Evolutionary conservation across 2,797 vertebrate species (phyloP).

Genomic region (Yasuhikotakia modesta): DNA sequence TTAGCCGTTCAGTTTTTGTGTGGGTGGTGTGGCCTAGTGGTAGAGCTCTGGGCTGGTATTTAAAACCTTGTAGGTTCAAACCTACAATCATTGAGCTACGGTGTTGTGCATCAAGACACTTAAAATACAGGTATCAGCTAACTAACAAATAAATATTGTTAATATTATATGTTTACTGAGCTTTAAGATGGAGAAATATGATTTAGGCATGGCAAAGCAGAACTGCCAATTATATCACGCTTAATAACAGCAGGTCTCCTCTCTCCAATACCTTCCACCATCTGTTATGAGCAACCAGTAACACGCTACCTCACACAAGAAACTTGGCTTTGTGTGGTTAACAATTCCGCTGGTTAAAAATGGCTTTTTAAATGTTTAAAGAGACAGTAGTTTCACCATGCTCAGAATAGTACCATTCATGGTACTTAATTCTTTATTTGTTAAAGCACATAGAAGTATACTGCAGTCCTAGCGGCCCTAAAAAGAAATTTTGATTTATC

Average conservation of each 20-base stretch:
- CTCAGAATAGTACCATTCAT: neutral
- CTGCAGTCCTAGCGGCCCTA: no score
- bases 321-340: neutral
- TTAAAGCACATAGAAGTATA: no score
- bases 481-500: no score
- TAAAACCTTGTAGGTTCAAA: no score
- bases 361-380: neutral
- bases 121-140: neutral
- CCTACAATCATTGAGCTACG: no score
- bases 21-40: neutral
- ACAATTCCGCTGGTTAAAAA: constrained; percentile 21
- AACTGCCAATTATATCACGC: constrained; percentile 19
- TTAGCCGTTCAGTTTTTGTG: neutral
- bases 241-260: constrained; percentile 47
- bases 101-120: no score
- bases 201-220: neutral
- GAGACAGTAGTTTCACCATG: neutral
- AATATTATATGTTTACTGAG: neutral
- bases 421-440: constrained; percentile 3
- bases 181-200: neutral
- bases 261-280: constrained; percentile 54
- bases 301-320: constrained; percentile 37
- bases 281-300: constrained; percentile 54
- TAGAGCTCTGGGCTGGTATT: neutral
- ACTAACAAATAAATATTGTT: neutral